These are phyloP conservation scores for Varecia variegata DNA, from an alignment of 2,797 vertebrate genomes.

Conservation along the genomic window DNA sequence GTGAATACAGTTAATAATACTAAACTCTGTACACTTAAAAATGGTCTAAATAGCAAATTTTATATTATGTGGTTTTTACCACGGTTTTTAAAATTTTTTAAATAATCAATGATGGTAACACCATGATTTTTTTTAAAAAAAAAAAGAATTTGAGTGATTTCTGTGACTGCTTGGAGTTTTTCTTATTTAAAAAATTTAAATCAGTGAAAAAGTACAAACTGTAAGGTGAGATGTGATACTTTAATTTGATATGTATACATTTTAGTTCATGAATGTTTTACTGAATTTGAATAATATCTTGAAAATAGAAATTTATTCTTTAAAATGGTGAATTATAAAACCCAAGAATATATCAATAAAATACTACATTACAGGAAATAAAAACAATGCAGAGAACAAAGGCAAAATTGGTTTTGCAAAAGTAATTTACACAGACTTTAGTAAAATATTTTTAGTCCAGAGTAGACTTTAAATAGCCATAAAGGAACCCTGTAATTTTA, in stretches of 20 bases:
- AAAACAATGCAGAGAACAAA: background rate
- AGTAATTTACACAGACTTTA: slow-evolving; percentile 12
- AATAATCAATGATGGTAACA: background rate
- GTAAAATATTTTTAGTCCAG: slow-evolving; percentile 33
- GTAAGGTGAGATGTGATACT: background rate
- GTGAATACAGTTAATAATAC: background rate
- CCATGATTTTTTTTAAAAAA: background rate
- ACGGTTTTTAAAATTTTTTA: background rate
- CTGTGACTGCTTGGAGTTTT: background rate
- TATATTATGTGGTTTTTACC: background rate
- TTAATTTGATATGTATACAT: background rate
- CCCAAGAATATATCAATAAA: background rate
- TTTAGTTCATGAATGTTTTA: background rate
- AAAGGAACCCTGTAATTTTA: slow-evolving; percentile 1
- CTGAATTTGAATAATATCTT: slow-evolving; percentile 21
- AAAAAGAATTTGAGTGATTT: slow-evolving; percentile 5
- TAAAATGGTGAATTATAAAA: background rate
- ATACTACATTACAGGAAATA: background rate
- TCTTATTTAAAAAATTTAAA: slow-evolving; percentile 24
- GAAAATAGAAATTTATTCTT: slow-evolving; percentile 2
- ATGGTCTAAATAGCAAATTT: background rate
- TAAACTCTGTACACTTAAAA: background rate
- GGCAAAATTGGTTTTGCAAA: slow-evolving; percentile 22
- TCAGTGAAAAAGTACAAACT: background rate
- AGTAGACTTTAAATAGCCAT: background rate